Percentiles rank a stretch among this genome's conserved stretches.
These are phyloP conservation scores for Falco columbarius DNA, from an alignment of 2,797 vertebrate genomes.

Conservation along the genomic window DNA sequence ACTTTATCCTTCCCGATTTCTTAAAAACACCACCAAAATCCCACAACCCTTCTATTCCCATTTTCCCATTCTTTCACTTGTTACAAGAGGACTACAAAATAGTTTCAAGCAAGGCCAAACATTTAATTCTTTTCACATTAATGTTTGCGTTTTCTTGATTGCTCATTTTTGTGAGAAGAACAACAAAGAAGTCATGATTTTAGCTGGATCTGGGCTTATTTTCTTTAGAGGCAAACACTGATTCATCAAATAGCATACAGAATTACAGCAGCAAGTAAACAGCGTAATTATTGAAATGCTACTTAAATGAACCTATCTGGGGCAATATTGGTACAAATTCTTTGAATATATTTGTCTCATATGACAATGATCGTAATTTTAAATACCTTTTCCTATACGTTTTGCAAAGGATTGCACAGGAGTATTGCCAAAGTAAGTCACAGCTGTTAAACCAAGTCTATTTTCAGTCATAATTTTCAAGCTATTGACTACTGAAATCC, in stretches of 20 bases:
- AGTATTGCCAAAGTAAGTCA: background rate
- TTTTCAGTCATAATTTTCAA: background rate
- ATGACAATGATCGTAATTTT: too few species aligned
- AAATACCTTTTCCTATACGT: background rate
- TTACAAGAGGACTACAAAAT: background rate
- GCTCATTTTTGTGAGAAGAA: background rate
- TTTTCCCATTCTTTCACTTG: background rate
- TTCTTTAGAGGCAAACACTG: background rate
- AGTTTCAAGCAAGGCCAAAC: background rate
- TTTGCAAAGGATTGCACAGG: background rate
- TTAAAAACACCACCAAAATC: background rate
- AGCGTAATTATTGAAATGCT: background rate
- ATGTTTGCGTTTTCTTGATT: background rate
- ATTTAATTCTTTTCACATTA: background rate
- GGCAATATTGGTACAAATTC: background rate
- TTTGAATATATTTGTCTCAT: too few species aligned
- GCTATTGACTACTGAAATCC: background rate
- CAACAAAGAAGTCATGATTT: background rate
- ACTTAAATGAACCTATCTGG: background rate
- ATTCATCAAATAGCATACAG: background rate
- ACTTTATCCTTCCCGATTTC: background rate
- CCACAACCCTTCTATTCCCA: background rate
- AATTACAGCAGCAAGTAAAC: background rate
- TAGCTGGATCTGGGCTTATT: background rate
- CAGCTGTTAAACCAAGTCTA: background rate